These are phyloP conservation scores for Platyscapa corneri DNA, from an alignment of 1,140 invertebrate species.

Conservation along the genomic window DNA sequence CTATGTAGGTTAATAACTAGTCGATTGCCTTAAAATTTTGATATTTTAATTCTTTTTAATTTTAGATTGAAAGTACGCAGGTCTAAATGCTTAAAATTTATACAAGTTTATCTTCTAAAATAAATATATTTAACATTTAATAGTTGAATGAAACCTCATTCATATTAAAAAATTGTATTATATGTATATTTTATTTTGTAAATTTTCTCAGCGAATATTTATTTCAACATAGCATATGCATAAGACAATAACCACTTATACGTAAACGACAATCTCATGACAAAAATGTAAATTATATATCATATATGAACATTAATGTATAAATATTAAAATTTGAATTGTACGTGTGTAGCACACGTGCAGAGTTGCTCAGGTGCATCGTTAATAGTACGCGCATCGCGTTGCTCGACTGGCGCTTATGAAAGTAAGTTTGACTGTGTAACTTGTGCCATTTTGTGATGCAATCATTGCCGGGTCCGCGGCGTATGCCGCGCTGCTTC, in stretches of 20 bases:
- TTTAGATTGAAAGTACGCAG: no score
- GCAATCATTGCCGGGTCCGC: background rate
- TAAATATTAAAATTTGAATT: background rate
- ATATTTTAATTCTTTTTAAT: no score
- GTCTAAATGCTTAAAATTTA: no score
- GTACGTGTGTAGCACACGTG: background rate
- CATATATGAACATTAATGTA: background rate
- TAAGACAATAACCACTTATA: background rate
- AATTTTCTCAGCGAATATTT: no score
- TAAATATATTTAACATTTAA: no score
- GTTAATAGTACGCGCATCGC: background rate
- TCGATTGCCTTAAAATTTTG: no score
- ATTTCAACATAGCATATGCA: no score
- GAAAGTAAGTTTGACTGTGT: constrained; percentile 28
- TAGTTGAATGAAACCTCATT: no score
- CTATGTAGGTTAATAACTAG: no score
- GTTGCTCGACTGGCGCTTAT: background rate
- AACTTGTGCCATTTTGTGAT: constrained; percentile 40
- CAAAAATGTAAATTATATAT: background rate
- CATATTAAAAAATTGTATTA: no score
- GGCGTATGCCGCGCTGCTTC: background rate
- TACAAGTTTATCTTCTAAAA: no score
- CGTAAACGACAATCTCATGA: background rate
- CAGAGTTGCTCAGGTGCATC: background rate
- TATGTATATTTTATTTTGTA: no score